A percentile compares a stretch with the other conserved stretches of the same genome.
Evolutionary conservation across 2,113 vertebrate genomes (phyloP).

Genomic region (Sorex fumeus): DNA sequence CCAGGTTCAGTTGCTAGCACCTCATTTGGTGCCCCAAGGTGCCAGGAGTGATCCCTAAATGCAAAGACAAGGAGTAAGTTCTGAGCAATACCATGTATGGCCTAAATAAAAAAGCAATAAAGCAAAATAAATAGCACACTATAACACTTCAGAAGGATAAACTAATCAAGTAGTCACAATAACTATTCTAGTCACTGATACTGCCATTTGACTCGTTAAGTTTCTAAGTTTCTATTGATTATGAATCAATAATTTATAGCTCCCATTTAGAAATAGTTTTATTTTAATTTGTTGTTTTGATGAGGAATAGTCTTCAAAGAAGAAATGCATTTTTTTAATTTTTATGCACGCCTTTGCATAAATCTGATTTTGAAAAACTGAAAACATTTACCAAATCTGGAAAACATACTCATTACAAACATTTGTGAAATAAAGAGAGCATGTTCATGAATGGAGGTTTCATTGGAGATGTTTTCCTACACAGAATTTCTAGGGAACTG

Average conservation of each 20-base stretch:
- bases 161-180: background rate
- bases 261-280: background rate
- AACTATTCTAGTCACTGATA: background rate
- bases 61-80: no score
- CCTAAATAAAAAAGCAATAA: no score
- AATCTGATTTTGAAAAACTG: slow-evolving; percentile 11
- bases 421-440: slow-evolving; percentile 27
- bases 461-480: background rate
- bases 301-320: slow-evolving; percentile 13
- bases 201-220: background rate
- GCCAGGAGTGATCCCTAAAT: no score
- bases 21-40: no score
- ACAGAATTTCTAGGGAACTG: background rate
- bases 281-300: slow-evolving; percentile 34
- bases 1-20: no score
- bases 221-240: background rate
- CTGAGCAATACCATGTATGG: no score
- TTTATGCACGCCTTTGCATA: background rate
- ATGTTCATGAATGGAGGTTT: background rate
- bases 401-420: slow-evolving; percentile 19
- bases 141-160: background rate
- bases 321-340: slow-evolving; percentile 24
- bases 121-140: background rate
- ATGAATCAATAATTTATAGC: background rate
- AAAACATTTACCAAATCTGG: slow-evolving; percentile 28